Percentiles rank a stretch among this genome's conserved stretches.
Evolutionary conservation across 2,113 vertebrate genomes (phyloP).

Genomic region (Myxocyprinus asiaticus): DNA sequence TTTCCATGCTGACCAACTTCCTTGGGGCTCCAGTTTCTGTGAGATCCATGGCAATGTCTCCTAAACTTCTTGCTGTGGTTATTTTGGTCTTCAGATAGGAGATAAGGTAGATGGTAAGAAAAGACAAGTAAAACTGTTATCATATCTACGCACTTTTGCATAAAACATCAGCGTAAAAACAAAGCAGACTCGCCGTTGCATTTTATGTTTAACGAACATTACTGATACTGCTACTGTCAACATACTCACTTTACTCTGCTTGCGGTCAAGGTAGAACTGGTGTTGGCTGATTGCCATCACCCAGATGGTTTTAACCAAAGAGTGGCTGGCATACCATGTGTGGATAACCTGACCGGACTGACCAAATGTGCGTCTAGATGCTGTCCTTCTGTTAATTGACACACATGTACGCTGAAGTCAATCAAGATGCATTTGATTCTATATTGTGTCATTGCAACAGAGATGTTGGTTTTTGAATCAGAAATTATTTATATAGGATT

Average conservation of each 20-base stretch:
- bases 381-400: slow-evolving; percentile 78
- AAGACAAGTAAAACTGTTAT: no score
- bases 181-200: no score
- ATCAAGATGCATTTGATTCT: no score
- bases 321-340: slow-evolving; percentile 97
- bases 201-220: slow-evolving; percentile 28
- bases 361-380: slow-evolving; percentile 90
- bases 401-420: neutral
- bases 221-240: slow-evolving; percentile 6
- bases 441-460: no score
- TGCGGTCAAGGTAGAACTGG: slow-evolving; percentile 98
- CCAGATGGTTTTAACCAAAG: slow-evolving; percentile 99
- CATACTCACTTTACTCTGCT: slow-evolving; percentile 96
- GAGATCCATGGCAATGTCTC: slow-evolving; percentile 92
- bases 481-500: no score
- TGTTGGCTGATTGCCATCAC: slow-evolving; percentile 99
- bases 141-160: no score
- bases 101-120: no score
- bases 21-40: slow-evolving; percentile 82
- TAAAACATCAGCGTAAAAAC: no score
- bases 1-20: slow-evolving; percentile 77
- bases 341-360: slow-evolving; percentile 92
- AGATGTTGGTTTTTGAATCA: no score
- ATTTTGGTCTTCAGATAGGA: slow-evolving; percentile 84
- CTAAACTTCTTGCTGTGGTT: slow-evolving; percentile 86